Evolutionary conservation across 2,797 vertebrate species (phyloP), one percentile per base, ranked within the genome.

Genomic region (Eleutherodactylus coqui): DNA sequence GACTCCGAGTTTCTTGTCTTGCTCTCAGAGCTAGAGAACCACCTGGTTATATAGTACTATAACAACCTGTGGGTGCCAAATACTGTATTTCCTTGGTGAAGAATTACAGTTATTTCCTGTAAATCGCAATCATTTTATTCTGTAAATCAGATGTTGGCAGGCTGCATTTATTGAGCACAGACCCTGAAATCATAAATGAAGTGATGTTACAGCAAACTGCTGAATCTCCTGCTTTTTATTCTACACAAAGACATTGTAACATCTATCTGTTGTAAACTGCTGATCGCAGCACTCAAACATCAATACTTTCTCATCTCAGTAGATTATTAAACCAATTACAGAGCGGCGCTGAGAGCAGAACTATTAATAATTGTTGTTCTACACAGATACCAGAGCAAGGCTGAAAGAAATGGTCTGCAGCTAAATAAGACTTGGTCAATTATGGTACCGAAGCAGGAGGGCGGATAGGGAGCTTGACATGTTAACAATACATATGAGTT

Each of bases 261-360:
- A 70, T 29, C 62, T 69, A 38, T 41, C 75, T 53, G 64, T 32
- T 51, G 58, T 72, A 79, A 79, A 79, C 53, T 79, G 75, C 75
- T 79, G 75, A 85, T 58, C 64, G 60, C 83, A 79, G 76, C 83
- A 72, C 49, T 45, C 32, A 85, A 58, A 85, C 75, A 85, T 85
- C 83, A 85, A 79, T 85, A 77, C 47, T 55, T 78, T 69, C 58
- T 76, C 58, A 75, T 84, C 82, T 84, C 82, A 62, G 32, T 53
- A 78, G 58, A 78, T 69, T 67, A 78, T 85, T 77, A 78, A 67
- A 78, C 75, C 60, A 53, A 85, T 85, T 85, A 67, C 34, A 6
- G 45, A 53, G 24, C 29, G 47, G 9, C 67, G 78, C 49, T 24
- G 32, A 29, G 41, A 69, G 43, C 58, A 49, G 29, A 21, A 38